Percentiles rank a stretch among this genome's conserved stretches.
These are phyloP conservation scores for Podabrus alpinus DNA, from an alignment of 2,888 invertebrate genomes.

Conservation along the genomic window DNA sequence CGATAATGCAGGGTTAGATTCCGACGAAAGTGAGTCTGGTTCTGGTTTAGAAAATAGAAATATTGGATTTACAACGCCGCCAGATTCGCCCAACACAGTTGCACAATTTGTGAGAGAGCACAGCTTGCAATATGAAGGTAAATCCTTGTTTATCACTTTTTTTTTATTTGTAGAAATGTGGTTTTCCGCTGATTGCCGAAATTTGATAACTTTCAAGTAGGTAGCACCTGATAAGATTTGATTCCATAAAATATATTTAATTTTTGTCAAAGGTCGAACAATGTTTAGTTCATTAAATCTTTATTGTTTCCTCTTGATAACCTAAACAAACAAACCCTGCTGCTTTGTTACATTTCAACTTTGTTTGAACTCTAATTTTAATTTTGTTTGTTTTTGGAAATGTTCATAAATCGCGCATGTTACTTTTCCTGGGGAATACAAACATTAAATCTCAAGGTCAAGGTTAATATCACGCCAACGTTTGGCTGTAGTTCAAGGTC, in stretches of 20 bases:
- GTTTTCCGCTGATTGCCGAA: background rate
- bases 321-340: background rate
- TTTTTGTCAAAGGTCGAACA: background rate
- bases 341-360: background rate
- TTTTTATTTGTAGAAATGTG: background rate
- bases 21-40: slow-evolving; percentile 67
- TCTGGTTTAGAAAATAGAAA: slow-evolving; percentile 63
- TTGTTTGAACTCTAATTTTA: too few relatives aligned
- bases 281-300: background rate
- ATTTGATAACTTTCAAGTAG: background rate
- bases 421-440: background rate
- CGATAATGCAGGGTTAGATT: slow-evolving; percentile 61
- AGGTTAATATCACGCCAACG: background rate
- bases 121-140: slow-evolving; percentile 72
- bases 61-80: slow-evolving; percentile 82
- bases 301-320: background rate
- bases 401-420: too few relatives aligned
- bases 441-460: background rate
- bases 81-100: slow-evolving; percentile 86
- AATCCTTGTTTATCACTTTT: slow-evolving; percentile 28
- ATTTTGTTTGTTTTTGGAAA: too few relatives aligned
- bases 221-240: background rate
- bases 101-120: slow-evolving; percentile 66
- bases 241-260: background rate
- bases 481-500: background rate